These are phyloP conservation scores for Gryllus bimaculatus DNA, from an alignment of 1,140 invertebrate genomes.

Conservation along the genomic window DNA sequence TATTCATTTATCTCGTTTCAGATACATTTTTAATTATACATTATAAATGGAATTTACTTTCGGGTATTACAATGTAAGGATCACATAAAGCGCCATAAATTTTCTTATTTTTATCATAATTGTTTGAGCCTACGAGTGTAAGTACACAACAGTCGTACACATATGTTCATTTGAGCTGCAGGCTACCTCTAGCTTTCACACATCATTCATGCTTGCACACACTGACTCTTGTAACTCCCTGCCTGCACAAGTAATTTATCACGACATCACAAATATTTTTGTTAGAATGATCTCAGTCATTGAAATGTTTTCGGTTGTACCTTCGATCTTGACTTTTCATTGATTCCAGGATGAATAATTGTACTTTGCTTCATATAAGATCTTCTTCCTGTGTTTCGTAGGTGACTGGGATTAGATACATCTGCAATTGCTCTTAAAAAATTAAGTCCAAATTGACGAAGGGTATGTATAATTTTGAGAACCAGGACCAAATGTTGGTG, in stretches of 20 bases:
- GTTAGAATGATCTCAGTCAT: constrained; percentile 1
- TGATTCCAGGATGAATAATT: not conserved
- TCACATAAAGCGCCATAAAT: not conserved
- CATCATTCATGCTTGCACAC: constrained; percentile 3
- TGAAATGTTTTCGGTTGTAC: not conserved
- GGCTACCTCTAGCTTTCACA: not conserved
- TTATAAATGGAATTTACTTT: constrained; percentile 6
- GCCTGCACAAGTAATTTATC: constrained; percentile 1
- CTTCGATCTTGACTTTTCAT: not conserved
- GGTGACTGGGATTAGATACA: not conserved
- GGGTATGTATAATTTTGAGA: not conserved
- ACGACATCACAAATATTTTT: constrained; percentile 1
- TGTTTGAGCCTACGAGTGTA: constrained; percentile 1
- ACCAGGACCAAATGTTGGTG: not conserved
- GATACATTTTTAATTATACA: constrained; percentile 6
- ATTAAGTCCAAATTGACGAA: not conserved
- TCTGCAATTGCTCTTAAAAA: not conserved
- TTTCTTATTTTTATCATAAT: constrained; percentile 1
- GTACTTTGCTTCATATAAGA: not conserved
- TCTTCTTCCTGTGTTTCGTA: not conserved
- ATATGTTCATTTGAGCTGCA: constrained; percentile 4
- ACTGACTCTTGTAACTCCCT: not conserved
- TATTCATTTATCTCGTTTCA: constrained; percentile 5
- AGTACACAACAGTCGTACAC: constrained; percentile 3
- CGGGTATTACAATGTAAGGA: constrained; percentile 4